Evolutionary conservation across 2,113 vertebrate genomes (phyloP).

Genomic region (Merops nubicus): DNA sequence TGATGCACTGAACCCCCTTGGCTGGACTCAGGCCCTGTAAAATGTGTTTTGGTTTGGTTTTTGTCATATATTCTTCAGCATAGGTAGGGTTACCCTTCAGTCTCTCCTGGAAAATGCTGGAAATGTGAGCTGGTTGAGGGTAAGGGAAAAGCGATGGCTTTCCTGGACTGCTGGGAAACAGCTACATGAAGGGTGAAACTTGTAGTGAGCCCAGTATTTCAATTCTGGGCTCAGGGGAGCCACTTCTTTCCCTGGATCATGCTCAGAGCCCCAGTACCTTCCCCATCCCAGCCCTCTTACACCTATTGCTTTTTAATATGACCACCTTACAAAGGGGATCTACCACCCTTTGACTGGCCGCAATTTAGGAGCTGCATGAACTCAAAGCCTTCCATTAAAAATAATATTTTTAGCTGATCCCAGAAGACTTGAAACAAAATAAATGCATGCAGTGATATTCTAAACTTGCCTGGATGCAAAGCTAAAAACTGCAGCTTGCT

Average conservation of each 20-base stretch:
- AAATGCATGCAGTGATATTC: not conserved
- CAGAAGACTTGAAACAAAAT: conserved; percentile 24
- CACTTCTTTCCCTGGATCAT: not conserved
- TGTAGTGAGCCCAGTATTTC: not conserved
- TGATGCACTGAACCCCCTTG: not conserved
- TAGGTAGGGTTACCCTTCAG: not conserved
- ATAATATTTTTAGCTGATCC: conserved; percentile 31
- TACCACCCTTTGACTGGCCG: not conserved
- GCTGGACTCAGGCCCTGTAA: not conserved
- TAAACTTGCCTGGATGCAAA: conserved; percentile 52
- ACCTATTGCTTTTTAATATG: not conserved
- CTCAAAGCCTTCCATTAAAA: not conserved
- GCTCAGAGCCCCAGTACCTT: not conserved
- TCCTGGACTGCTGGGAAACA: not conserved
- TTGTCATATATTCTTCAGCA: not conserved
- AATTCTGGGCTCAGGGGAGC: not conserved
- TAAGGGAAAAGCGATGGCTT: not conserved
- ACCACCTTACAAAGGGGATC: not conserved
- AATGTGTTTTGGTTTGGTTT: not conserved
- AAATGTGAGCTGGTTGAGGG: not conserved
- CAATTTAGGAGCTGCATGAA: not conserved
- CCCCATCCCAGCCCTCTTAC: not conserved
- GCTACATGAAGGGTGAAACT: not conserved
- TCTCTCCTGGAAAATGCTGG: not conserved
- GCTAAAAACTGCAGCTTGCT: conserved; percentile 58